Base-by-base conservation (phyloP, 2,888 invertebrate species). In the Cryptocheilus praepositus region DNA sequence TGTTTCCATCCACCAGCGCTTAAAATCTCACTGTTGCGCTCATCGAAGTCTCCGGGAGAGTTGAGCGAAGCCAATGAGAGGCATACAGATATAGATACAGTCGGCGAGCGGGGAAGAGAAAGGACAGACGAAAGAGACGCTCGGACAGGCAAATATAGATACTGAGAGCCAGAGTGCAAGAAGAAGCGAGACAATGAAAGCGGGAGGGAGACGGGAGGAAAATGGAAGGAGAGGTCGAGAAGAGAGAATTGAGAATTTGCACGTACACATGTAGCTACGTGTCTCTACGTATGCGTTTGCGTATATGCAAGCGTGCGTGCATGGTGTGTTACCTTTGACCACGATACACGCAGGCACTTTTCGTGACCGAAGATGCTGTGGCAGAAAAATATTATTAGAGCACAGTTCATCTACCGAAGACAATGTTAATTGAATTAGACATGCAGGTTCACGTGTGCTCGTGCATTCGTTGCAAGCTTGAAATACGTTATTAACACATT, bases 1-100 rank as follows among this genome's bases (percentile, higher is more conserved):
- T 67, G 70, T 70, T 70, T 67, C 67, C 67, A 62, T 68, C 70
- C 61, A 68, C 67, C 44, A 63, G 60, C 44, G 67, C 63, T 67
- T 70, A 63, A 70, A 67, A 70, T 67, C 70, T 70, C 61, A 58
- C 70, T 52, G 70, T 70, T 67, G 67, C 67, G 61, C 70, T 67
- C 70, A 61, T 70, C 67, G 70, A 70, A 70, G 70, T 70, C 53
- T 53, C 53, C 22, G 5, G 53, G 21, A 53, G 53, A 25, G 53
- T 25, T 53, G 53, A 3, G 49, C 16, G 49, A 49, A 49, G 49
- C 49, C 16, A 49, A 49, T 49, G 49, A 49, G 49, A 18, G 18
- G 4, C 11, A 36, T 25, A 25, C 3, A 49, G 5, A 49, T 49
- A n/a, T 4, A 49, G 46, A 49, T 49, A 49, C 49, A 13, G 49